phyloP scores from a whole-genome alignment of 2,797 vertebrate species.

The Dicrostonyx torquatus region DNA sequence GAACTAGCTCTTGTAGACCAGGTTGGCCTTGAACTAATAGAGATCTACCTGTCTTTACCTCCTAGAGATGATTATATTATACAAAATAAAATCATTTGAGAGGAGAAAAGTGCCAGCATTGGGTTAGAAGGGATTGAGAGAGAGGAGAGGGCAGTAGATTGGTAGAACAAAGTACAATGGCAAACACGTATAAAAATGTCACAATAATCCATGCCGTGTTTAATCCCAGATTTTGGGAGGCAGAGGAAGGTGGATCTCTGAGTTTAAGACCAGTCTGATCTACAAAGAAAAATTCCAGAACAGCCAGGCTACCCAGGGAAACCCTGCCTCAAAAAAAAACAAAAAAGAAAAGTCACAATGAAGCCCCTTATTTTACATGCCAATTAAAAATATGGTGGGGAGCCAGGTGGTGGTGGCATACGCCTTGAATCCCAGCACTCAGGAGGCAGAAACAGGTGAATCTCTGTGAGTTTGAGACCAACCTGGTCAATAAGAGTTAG shows the following conservation, averaged over 20 bases:
- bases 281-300: neutral
- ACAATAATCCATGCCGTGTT: neutral
- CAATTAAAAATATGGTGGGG: neutral
- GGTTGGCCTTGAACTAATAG: too few species aligned
- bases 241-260: neutral
- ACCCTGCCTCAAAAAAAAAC: neutral
- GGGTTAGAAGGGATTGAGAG: neutral
- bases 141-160: neutral
- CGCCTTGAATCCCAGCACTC: too few species aligned
- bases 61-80: neutral
- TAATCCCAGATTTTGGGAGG: neutral
- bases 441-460: too few species aligned
- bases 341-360: neutral
- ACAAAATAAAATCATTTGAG: neutral
- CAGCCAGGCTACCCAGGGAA: neutral
- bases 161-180: neutral
- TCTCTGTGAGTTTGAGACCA: too few species aligned
- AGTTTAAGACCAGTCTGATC: neutral
- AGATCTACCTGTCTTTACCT: too few species aligned
- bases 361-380: neutral
- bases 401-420: too few species aligned
- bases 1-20: too few species aligned
- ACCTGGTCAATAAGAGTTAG: too few species aligned
- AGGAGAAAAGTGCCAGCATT: neutral
- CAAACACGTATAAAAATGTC: neutral